Conservation (phyloP, 2,113 vertebrate species). For the Sapayoa aenigma region DNA sequence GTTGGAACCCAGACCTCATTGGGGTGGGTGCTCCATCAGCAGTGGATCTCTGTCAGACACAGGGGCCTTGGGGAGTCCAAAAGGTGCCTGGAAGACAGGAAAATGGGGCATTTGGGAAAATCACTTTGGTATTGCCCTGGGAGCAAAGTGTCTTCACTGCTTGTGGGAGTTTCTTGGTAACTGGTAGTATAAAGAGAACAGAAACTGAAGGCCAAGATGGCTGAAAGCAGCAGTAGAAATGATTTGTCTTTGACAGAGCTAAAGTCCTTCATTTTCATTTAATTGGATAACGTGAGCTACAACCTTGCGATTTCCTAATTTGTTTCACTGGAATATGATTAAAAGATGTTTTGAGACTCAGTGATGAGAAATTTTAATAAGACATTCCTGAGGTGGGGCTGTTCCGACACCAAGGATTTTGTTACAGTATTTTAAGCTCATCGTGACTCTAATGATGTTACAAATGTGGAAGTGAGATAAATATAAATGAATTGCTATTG, state of each 20-base stretch:
- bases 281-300: constrained; percentile 59
- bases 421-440: constrained; percentile 50
- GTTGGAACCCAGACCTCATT: fast-evolving
- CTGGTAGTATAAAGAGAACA: background rate
- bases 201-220: background rate
- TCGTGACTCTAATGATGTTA: constrained; percentile 61
- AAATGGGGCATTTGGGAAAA: background rate
- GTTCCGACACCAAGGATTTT: constrained; percentile 44
- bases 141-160: background rate
- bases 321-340: constrained; percentile 63
- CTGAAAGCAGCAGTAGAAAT: constrained; percentile 1
- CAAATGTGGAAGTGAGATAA: constrained; percentile 59
- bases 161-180: background rate
- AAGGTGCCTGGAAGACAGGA: background rate
- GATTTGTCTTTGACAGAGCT: constrained; percentile 51
- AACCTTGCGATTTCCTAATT: constrained; percentile 56
- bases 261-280: constrained; percentile 56
- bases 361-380: constrained; percentile 62
- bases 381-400: constrained; percentile 52
- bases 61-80: no score
- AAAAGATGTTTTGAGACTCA: constrained; percentile 62
- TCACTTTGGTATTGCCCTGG: background rate
- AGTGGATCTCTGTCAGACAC: fast-evolving
- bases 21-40: background rate
- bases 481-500: constrained; percentile 53